Percentiles rank a stretch among this genome's conserved stretches.
Evolutionary conservation across 2,888 invertebrate species (phyloP).

Genomic region (Eueremaeus valkanovi): DNA sequence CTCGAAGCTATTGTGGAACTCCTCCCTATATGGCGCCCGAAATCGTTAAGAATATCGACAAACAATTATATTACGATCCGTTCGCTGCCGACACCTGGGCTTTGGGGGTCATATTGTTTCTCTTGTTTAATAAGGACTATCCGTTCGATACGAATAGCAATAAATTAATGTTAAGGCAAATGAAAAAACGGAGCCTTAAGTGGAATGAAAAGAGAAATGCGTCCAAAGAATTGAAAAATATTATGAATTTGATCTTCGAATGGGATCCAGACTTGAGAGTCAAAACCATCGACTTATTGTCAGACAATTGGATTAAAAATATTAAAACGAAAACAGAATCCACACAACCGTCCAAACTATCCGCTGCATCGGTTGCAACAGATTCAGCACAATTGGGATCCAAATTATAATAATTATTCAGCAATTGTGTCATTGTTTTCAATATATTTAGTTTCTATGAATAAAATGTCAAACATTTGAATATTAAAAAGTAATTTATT

Average conservation of each 20-base stretch:
- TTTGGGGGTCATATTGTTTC: background rate
- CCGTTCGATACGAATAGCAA: background rate
- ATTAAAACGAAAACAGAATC: too few species aligned
- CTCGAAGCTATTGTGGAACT: background rate
- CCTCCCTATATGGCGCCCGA: slow-evolving; percentile 1
- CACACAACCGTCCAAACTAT: too few species aligned
- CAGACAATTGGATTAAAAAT: background rate
- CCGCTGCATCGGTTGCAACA: too few species aligned
- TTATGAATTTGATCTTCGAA: background rate
- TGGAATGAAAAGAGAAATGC: background rate
- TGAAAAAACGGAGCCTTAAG: background rate
- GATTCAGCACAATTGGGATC: too few species aligned
- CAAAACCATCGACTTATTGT: background rate
- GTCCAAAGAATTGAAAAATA: background rate
- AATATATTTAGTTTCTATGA: too few species aligned
- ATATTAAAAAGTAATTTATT: too few species aligned
- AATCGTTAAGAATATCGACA: background rate
- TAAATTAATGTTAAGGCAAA: background rate
- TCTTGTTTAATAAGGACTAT: background rate
- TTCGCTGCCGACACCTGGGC: background rate
- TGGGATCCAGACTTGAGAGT: background rate
- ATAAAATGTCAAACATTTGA: too few species aligned
- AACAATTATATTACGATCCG: background rate
- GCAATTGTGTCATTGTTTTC: too few species aligned
- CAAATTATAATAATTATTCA: too few species aligned